phyloP scores from a whole-genome alignment of 2,888 invertebrate species.

The Ophion ellenae region DNA sequence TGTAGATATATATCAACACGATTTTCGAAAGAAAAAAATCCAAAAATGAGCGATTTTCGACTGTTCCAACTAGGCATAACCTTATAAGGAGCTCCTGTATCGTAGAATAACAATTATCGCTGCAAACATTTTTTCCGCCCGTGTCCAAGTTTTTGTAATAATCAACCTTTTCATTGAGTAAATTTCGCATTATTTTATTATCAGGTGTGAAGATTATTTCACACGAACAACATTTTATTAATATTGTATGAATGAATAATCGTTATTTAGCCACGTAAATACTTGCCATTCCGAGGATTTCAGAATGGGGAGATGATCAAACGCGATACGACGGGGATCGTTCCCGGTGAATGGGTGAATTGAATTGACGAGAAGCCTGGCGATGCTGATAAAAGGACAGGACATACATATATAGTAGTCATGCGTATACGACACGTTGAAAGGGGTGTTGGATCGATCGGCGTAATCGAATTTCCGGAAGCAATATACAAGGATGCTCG shows the following conservation, averaged over 20 bases:
- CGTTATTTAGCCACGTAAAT: neutral
- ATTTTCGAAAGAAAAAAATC: too few relatives aligned
- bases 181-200: neutral
- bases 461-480: slow-evolving; percentile 58
- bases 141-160: too few relatives aligned
- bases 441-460: slow-evolving; percentile 42
- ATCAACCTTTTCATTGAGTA: too few relatives aligned
- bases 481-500: slow-evolving; percentile 49
- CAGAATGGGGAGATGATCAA: neutral
- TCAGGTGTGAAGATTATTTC: neutral
- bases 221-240: neutral
- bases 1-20: too few relatives aligned
- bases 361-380: slow-evolving; percentile 23
- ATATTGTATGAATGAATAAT: neutral
- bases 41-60: too few relatives aligned
- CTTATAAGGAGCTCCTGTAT: neutral
- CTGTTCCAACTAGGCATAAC: neutral
- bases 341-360: slow-evolving; percentile 6
- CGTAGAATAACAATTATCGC: neutral
- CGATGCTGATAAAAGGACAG: slow-evolving; percentile 38
- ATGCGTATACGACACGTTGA: slow-evolving; percentile 27
- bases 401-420: neutral
- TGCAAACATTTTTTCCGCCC: too few relatives aligned
- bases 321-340: slow-evolving; percentile 5
- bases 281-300: slow-evolving; percentile 2